These are phyloP conservation scores for Drosophila micromelanica DNA, from an alignment of 1,140 invertebrate genomes.

Conservation along the genomic window DNA sequence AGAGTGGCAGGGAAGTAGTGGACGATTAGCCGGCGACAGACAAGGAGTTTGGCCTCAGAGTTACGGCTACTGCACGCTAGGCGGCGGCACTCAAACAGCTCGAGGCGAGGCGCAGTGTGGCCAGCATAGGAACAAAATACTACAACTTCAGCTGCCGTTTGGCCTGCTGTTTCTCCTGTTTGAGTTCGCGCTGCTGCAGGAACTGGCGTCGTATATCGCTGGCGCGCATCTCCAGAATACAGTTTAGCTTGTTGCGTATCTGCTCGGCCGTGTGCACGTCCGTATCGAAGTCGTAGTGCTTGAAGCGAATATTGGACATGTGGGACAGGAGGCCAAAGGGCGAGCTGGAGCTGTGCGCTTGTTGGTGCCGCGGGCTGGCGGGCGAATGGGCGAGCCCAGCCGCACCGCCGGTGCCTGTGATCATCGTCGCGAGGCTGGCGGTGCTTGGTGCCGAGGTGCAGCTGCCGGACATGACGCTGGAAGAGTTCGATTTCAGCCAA, in stretches of 20 bases:
- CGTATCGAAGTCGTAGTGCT: conserved; percentile 94
- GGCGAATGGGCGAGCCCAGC: conserved; percentile 65
- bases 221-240: conserved; percentile 92
- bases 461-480: conserved; percentile 50
- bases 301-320: conserved; percentile 86
- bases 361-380: conserved; percentile 61
- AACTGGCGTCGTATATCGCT: conserved; percentile 92
- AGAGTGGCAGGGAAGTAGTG: conserved; percentile 1
- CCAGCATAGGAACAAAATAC: conserved; percentile 75
- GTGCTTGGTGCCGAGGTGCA: conserved; percentile 60
- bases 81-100: conserved; percentile 43
- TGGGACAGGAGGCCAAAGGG: conserved; percentile 56
- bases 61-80: conserved; percentile 30
- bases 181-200: conserved; percentile 86
- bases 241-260: conserved; percentile 94
- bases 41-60: conserved; percentile 14
- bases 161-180: conserved; percentile 85
- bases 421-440: conserved; percentile 46
- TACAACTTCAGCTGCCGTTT: conserved; percentile 81
- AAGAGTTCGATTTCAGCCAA: conserved; percentile 77
- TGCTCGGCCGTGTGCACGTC: conserved; percentile 90
- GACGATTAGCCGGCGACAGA: conserved; percentile 9
- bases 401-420: conserved; percentile 37
- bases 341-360: conserved; percentile 15
- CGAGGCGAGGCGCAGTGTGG: conserved; percentile 33